Conservation (phyloP, 2,888 invertebrate species). For the Calameuta pallipes region DNA sequence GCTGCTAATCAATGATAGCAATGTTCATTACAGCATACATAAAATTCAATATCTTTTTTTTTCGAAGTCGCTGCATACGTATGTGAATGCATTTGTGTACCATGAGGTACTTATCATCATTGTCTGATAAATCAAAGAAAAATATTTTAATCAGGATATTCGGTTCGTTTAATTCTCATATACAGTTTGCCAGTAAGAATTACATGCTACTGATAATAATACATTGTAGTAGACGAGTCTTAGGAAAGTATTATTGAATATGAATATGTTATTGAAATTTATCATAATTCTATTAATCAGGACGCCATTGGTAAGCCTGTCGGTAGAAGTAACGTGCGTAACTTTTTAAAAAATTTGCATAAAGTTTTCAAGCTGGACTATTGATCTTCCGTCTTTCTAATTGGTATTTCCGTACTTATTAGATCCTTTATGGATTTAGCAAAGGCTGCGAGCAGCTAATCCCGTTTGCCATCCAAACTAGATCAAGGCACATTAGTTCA, state of each 20-base stretch:
- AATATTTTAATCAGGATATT: neutral
- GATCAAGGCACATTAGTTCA: slow-evolving; percentile 1
- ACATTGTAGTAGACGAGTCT: neutral
- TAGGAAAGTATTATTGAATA: neutral
- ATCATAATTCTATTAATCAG: neutral
- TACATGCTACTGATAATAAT: neutral
- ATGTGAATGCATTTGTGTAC: neutral
- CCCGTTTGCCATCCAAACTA: neutral
- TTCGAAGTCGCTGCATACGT: neutral
- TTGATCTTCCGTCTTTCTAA: neutral
- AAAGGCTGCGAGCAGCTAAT: neutral
- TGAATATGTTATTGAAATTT: neutral
- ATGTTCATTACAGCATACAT: neutral
- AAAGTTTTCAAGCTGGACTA: neutral
- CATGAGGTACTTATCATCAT: neutral
- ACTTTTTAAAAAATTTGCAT: neutral
- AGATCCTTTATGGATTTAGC: neutral
- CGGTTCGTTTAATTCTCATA: neutral
- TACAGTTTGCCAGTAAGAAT: neutral
- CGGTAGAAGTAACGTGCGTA: neutral
- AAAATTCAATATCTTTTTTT: neutral
- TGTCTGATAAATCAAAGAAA: neutral
- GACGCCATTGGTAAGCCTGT: neutral
- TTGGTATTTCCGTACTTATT: neutral
- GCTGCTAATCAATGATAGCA: neutral